Conservation (phyloP, 2,797 vertebrate species). For the Poecile montanus region DNA sequence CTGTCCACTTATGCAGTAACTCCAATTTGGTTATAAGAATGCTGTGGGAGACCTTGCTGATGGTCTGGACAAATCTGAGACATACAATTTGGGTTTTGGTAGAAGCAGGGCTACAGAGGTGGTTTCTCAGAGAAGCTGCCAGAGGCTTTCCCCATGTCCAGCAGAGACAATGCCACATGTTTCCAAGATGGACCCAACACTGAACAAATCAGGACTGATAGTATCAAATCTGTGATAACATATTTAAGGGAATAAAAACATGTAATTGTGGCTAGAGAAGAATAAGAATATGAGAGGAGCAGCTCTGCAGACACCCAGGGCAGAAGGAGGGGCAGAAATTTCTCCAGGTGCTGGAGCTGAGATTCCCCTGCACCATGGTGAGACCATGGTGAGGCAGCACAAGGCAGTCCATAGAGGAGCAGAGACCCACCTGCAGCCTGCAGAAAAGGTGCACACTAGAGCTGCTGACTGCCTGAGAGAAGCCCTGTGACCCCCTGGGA, state of each 20-base stretch:
- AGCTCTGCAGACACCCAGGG: background rate
- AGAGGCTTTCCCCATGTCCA: background rate
- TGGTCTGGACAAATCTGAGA: background rate
- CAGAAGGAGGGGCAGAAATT: background rate
- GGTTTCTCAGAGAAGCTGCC: background rate
- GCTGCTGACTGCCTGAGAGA: background rate
- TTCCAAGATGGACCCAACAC: background rate
- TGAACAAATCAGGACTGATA: background rate
- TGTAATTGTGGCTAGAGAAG: background rate
- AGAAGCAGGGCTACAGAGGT: accelerated
- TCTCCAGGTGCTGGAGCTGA: background rate
- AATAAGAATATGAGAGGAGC: background rate
- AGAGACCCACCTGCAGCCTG: background rate
- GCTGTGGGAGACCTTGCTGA: background rate
- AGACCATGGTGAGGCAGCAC: background rate
- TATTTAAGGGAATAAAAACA: background rate
- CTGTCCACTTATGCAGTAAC: background rate
- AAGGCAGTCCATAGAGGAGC: too few species aligned
- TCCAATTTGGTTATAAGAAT: background rate
- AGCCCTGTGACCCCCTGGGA: background rate
- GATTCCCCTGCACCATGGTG: background rate
- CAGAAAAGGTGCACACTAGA: background rate
- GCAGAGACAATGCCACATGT: background rate
- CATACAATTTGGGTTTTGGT: background rate
- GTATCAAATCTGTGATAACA: too few species aligned